Evolutionary conservation across 1,140 invertebrate genomes (phyloP).

Genomic region (Diachasma alloeum): DNA sequence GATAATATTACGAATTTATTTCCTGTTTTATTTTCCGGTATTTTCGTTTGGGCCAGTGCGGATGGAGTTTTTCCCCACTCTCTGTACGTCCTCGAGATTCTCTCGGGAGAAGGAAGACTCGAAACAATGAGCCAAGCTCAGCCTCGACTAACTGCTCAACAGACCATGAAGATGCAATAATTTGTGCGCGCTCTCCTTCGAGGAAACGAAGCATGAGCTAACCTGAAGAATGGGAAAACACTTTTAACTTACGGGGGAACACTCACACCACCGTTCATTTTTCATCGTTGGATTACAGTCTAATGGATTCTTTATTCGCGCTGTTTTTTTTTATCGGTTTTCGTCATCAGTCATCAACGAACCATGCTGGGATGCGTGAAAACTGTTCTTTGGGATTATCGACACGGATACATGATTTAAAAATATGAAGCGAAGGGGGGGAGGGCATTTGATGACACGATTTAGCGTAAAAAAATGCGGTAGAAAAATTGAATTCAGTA

Average conservation of each 20-base stretch:
- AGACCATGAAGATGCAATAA: conserved; percentile 61
- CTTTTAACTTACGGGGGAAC: background rate
- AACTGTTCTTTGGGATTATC: background rate
- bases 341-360: background rate
- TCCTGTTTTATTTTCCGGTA: background rate
- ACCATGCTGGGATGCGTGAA: background rate
- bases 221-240: background rate
- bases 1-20: too few relatives aligned
- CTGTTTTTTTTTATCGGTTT: background rate
- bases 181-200: conserved; percentile 43
- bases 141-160: conserved; percentile 39
- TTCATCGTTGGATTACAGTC: background rate
- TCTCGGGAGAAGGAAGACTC: background rate
- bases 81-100: background rate
- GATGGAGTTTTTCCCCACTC: background rate
- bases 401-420: too few relatives aligned
- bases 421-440: too few relatives aligned
- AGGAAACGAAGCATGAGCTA: conserved; percentile 25
- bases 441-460: too few relatives aligned
- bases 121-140: conserved; percentile 26
- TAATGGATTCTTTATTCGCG: background rate
- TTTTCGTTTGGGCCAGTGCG: background rate
- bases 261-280: background rate
- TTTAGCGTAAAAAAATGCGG: too few relatives aligned
- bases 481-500: too few relatives aligned